These are phyloP conservation scores for Molossus alvarezi DNA, from an alignment of 2,797 vertebrate genomes.

Conservation along the genomic window DNA sequence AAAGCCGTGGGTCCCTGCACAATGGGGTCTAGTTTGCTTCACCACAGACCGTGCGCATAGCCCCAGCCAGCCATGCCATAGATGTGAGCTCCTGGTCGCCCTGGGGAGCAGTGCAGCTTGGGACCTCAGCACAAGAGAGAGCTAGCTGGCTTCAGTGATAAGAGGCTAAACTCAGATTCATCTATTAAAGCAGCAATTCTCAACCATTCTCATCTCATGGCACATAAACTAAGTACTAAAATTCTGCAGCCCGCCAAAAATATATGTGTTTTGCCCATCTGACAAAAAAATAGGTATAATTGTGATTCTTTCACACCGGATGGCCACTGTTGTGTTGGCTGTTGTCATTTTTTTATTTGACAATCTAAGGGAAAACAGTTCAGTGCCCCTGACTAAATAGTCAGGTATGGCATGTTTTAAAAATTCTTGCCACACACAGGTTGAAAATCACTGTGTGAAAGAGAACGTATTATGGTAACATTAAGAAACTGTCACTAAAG, in stretches of 20 bases:
- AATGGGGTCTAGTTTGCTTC: background rate
- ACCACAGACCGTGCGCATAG: background rate
- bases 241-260: background rate
- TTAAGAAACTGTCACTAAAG: slow-evolving; percentile 28
- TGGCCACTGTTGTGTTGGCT: background rate
- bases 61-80: background rate
- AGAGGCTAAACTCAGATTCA: background rate
- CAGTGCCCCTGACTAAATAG: background rate
- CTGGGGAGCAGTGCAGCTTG: background rate
- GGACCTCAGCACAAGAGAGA: background rate
- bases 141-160: background rate
- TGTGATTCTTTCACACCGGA: background rate
- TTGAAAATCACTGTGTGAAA: background rate
- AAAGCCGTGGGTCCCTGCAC: background rate
- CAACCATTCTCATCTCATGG: background rate
- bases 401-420: background rate
- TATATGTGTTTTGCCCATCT: background rate
- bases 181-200: background rate
- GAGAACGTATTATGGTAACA: background rate
- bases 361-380: background rate
- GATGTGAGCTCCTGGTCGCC: background rate
- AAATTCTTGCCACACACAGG: background rate
- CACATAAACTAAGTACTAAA: background rate
- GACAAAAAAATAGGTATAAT: background rate
- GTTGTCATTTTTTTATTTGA: background rate